Evolutionary conservation across 2,113 vertebrate genomes (phyloP).

Genomic region (Psittacula cyanocephala): DNA sequence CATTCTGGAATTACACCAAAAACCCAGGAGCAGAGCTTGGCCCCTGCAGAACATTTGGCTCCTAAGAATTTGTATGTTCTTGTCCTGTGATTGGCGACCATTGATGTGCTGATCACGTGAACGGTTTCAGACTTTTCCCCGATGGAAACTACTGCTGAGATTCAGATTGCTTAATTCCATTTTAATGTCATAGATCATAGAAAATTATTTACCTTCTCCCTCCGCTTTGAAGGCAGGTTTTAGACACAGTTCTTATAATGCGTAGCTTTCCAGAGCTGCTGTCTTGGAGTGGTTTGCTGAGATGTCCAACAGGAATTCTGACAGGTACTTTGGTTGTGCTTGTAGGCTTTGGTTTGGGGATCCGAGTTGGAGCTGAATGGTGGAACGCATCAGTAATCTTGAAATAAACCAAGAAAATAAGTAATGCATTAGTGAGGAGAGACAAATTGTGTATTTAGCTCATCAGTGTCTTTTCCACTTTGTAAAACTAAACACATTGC

Average conservation of each 20-base stretch:
- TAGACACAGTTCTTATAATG: constrained; percentile 66
- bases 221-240: constrained; percentile 65
- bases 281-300: constrained; percentile 53
- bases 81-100: not conserved
- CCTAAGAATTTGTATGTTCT: not conserved
- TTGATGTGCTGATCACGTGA: not conserved
- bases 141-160: not conserved
- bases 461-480: not conserved
- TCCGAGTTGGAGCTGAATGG: constrained; percentile 81
- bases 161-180: constrained; percentile 1
- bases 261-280: constrained; percentile 59
- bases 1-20: not conserved
- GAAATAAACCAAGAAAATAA: constrained; percentile 45
- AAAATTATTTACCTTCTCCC: constrained; percentile 71
- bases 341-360: constrained; percentile 86
- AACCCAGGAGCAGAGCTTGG: not conserved
- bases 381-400: constrained; percentile 84
- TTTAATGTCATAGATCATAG: not conserved
- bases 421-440: not conserved
- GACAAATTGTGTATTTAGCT: not conserved
- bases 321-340: constrained; percentile 70
- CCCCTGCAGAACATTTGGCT: not conserved
- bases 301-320: constrained; percentile 17
- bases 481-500: not conserved
- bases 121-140: not conserved